Evolutionary conservation across 2,888 invertebrate species (phyloP).

Genomic region (Notocelia uddmanniana): DNA sequence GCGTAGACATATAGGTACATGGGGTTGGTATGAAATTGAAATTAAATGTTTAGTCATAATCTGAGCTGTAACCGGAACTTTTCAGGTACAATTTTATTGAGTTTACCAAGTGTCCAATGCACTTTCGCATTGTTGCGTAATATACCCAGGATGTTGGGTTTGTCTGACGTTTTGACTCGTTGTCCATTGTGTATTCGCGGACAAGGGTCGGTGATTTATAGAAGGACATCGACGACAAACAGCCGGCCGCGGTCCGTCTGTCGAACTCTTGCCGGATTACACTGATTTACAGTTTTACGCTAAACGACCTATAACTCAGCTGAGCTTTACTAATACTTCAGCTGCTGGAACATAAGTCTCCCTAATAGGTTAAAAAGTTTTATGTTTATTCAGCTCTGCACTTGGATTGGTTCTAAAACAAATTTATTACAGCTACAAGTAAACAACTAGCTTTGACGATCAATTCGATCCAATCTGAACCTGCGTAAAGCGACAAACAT

Average conservation of each 20-base stretch:
- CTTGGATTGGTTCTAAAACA: background rate
- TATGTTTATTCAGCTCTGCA: background rate
- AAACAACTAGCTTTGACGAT: too few species aligned
- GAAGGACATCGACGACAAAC: slow-evolving; percentile 70
- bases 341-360: background rate
- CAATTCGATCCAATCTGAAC: background rate
- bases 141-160: slow-evolving; percentile 46
- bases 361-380: background rate
- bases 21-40: background rate
- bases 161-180: slow-evolving; percentile 61
- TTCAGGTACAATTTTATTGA: background rate
- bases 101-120: slow-evolving; percentile 2
- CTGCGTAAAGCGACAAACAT: background rate
- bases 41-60: background rate
- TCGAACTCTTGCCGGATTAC: slow-evolving; percentile 49
- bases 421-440: background rate
- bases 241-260: slow-evolving; percentile 51
- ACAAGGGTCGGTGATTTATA: slow-evolving; percentile 80
- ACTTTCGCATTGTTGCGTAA: slow-evolving; percentile 29
- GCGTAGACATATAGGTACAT: background rate
- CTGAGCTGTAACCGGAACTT: background rate
- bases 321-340: slow-evolving; percentile 21
- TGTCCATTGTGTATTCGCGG: slow-evolving; percentile 66
- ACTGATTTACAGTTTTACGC: slow-evolving; percentile 48
- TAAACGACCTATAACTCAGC: slow-evolving; percentile 41